phyloP scores from a whole-genome alignment of 2,113 vertebrate genomes.

The Psittacula cyanocephala region DNA sequence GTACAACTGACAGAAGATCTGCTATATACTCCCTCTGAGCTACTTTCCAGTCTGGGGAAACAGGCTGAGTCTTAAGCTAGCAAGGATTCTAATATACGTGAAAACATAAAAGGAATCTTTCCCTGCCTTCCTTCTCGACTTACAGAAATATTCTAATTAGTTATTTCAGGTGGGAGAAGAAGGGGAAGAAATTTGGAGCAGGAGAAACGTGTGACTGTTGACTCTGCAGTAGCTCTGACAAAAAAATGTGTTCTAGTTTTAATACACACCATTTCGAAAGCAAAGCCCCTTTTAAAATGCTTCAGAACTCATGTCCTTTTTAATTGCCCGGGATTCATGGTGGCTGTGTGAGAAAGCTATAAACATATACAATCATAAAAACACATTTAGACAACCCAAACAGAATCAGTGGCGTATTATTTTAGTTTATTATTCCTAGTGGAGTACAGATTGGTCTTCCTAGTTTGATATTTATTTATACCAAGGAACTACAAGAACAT shows the following conservation, averaged over 20 bases:
- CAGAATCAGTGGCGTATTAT: constrained; percentile 81
- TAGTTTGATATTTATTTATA: constrained; percentile 82
- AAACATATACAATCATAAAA: constrained; percentile 80
- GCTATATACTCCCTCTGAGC: not conserved
- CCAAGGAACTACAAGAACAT: constrained; percentile 72
- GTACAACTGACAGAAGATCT: not conserved
- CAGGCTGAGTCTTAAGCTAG: not conserved
- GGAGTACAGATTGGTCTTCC: constrained; percentile 73
- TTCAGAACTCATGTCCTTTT: constrained; percentile 70
- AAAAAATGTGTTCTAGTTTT: constrained; percentile 52
- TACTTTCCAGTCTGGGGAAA: not conserved
- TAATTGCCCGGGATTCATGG: constrained; percentile 79
- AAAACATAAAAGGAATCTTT: constrained; percentile 3
- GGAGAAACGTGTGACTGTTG: constrained; percentile 2
- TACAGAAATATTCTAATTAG: constrained; percentile 2
- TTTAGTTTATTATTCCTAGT: constrained; percentile 81
- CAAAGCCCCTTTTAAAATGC: constrained; percentile 66
- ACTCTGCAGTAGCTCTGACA: constrained; percentile 3
- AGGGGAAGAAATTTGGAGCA: constrained; percentile 1
- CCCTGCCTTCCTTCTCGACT: not conserved
- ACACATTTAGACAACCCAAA: constrained; percentile 76
- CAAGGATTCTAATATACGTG: not conserved
- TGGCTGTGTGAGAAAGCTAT: constrained; percentile 73
- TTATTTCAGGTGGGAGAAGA: constrained; percentile 10
- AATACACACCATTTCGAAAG: constrained; percentile 56